phyloP scores from a whole-genome alignment of 2,113 vertebrate genomes.

The Forbesichthys agassizii region DNA sequence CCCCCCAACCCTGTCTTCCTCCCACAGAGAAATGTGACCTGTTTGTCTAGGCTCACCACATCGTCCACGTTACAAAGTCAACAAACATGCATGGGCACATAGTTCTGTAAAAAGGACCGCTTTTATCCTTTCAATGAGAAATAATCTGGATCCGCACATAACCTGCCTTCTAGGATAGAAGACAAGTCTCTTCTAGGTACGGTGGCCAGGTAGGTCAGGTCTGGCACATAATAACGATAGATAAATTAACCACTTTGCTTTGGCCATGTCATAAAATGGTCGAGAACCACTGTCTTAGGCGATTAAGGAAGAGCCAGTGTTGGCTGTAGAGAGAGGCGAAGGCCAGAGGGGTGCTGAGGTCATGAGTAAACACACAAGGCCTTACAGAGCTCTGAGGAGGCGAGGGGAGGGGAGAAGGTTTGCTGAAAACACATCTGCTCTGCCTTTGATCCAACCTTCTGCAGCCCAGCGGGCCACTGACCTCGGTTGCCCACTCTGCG shows the following conservation, averaged over 20 bases:
- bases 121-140: slow-evolving; percentile 55
- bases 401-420: slow-evolving; percentile 48
- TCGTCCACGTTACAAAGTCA: slow-evolving; percentile 62
- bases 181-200: slow-evolving; percentile 22
- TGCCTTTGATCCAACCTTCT: slow-evolving; percentile 77
- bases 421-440: slow-evolving; percentile 77
- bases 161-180: slow-evolving; percentile 39
- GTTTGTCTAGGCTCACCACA: slow-evolving; percentile 68
- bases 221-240: background rate
- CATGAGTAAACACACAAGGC: slow-evolving; percentile 74
- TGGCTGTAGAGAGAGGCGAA: slow-evolving; percentile 64
- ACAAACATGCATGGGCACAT: slow-evolving; percentile 67
- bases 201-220: background rate
- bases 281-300: slow-evolving; percentile 28
- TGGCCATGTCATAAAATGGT: slow-evolving; percentile 29
- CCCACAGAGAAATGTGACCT: slow-evolving; percentile 59
- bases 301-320: slow-evolving; percentile 56
- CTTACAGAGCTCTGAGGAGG: slow-evolving; percentile 41
- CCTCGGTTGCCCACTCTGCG: slow-evolving; percentile 74
- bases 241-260: background rate
- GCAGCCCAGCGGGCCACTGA: slow-evolving; percentile 73
- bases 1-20: slow-evolving; percentile 35
- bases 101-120: slow-evolving; percentile 50
- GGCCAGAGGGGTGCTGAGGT: slow-evolving; percentile 71
- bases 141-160: slow-evolving; percentile 43